Percentiles rank a stretch among this genome's conserved stretches.
phyloP scores from a whole-genome alignment of 2,888 invertebrate species.

The Pemphredon lugubris region DNA sequence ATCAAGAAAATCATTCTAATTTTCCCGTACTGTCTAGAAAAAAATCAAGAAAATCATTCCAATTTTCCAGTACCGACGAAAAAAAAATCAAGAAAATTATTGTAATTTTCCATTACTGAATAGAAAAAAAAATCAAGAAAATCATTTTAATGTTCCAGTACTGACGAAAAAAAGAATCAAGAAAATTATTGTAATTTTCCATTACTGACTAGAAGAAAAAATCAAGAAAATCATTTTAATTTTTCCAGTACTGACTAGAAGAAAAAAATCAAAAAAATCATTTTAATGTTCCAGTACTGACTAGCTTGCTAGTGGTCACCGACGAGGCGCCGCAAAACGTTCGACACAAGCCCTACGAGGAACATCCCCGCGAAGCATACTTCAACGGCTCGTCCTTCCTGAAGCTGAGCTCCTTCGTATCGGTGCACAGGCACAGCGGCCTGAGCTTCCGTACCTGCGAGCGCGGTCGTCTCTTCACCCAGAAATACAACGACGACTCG shows the following conservation, averaged over 20 bases:
- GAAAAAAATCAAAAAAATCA: too few relatives aligned
- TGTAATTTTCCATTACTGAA: neutral
- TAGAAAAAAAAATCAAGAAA: too few relatives aligned
- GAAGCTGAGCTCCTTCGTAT: slow-evolving; percentile 87
- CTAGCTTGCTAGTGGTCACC: slow-evolving; percentile 67
- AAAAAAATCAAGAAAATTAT: neutral
- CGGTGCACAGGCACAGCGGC: slow-evolving; percentile 90
- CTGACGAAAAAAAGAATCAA: too few relatives aligned
- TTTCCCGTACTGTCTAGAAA: too few relatives aligned
- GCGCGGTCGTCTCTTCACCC: slow-evolving; percentile 80
- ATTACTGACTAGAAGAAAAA: too few relatives aligned
- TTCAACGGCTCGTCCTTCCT: slow-evolving; percentile 92
- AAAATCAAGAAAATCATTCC: too few relatives aligned
- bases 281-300: slow-evolving; percentile 70
- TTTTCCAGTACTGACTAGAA: neutral
- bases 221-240: neutral
- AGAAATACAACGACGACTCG: slow-evolving; percentile 75
- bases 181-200: too few relatives aligned
- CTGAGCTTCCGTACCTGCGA: slow-evolving; percentile 91
- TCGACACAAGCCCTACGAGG: slow-evolving; percentile 60
- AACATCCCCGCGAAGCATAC: slow-evolving; percentile 88
- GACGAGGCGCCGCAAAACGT: slow-evolving; percentile 60
- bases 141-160: too few relatives aligned
- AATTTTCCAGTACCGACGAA: too few relatives aligned
- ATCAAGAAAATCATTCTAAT: too few relatives aligned